Evolutionary conservation across 1,140 invertebrate species (phyloP).

Genomic region (Drosophila chauvacae): DNA sequence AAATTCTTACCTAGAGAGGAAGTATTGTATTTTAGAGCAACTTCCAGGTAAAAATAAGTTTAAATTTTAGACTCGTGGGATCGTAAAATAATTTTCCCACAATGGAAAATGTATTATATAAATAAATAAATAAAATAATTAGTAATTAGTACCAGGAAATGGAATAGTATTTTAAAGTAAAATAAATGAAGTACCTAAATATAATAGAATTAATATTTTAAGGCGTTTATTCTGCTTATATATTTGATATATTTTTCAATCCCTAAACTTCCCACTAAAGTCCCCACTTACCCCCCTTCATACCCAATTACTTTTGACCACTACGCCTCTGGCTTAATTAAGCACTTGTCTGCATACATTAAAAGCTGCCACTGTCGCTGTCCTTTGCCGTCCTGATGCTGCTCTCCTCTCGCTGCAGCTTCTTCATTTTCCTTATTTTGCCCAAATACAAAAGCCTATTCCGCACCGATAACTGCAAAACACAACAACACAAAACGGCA

Average conservation of each 20-base stretch:
- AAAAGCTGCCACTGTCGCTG: constrained; percentile 76
- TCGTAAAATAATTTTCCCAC: no score
- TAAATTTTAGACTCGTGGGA: no score
- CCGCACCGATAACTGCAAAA: constrained; percentile 82
- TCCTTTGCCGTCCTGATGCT: constrained; percentile 32
- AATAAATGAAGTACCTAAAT: no score
- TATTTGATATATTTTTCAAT: not conserved
- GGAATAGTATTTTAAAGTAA: no score
- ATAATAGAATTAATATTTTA: not conserved
- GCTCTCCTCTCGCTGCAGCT: constrained; percentile 51
- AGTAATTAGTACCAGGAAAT: no score
- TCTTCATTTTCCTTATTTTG: constrained; percentile 83
- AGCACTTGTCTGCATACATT: constrained; percentile 83
- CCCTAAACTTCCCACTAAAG: rapidly evolving
- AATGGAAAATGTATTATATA: no score
- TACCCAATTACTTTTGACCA: not conserved
- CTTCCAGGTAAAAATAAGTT: no score
- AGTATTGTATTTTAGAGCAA: no score
- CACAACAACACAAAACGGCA: constrained; percentile 63
- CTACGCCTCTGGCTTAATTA: constrained; percentile 74
- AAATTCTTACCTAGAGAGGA: no score
- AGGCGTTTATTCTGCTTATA: no score
- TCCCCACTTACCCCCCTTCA: not conserved
- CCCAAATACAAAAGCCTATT: constrained; percentile 83
- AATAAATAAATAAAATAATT: no score